A percentile compares a stretch with the other conserved stretches of the same genome.
Evolutionary conservation across 2,113 vertebrate genomes (phyloP).

Genomic region (Cavia porcellus): DNA sequence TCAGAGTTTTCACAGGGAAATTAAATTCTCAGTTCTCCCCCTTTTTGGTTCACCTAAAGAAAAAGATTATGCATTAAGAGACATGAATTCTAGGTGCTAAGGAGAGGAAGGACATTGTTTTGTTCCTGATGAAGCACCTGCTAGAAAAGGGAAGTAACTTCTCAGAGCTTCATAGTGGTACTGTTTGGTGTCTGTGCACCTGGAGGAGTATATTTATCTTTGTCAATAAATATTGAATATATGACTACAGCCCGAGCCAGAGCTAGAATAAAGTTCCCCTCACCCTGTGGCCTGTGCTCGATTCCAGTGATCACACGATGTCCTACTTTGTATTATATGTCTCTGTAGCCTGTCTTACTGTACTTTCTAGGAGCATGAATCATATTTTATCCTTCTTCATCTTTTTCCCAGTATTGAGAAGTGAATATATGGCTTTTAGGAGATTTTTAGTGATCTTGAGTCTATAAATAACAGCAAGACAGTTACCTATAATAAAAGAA

Average conservation of each 20-base stretch:
- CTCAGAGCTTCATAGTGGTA: neutral
- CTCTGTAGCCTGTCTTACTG: neutral
- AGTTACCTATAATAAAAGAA: neutral
- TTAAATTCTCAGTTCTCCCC: neutral
- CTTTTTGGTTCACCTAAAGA: neutral
- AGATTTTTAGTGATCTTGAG: neutral
- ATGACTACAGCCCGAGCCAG: neutral
- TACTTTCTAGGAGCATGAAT: neutral
- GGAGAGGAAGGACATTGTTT: neutral
- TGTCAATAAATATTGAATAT: conserved; percentile 29
- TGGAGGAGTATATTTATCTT: conserved; percentile 26
- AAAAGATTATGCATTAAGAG: neutral
- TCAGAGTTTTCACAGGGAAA: neutral
- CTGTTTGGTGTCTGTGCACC: neutral
- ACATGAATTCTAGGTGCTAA: neutral
- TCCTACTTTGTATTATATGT: neutral
- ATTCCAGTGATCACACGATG: neutral
- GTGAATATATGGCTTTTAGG: neutral
- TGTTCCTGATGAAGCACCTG: neutral
- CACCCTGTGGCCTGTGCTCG: no score
- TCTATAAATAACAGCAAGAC: neutral
- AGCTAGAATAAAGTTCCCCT: neutral
- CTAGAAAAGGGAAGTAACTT: neutral
- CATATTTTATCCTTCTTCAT: neutral
- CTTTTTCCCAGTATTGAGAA: neutral